These are phyloP conservation scores for Theretra japonica DNA, from an alignment of 2,888 invertebrate genomes.

Conservation along the genomic window DNA sequence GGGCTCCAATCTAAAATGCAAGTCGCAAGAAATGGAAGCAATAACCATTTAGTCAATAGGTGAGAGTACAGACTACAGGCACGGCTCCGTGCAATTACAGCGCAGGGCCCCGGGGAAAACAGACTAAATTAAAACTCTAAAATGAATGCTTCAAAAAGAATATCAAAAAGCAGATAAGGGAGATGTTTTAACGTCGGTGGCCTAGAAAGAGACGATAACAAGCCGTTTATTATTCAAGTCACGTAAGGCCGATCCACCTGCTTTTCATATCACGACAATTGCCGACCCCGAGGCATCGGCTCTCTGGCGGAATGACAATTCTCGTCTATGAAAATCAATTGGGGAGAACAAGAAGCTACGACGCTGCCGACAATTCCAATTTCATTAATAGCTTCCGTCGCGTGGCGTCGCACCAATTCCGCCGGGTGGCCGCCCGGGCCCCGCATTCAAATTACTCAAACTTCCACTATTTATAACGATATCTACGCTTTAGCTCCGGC, in stretches of 20 bases:
- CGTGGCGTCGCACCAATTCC: conserved; percentile 56
- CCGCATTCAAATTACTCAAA: conserved; percentile 37
- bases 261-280: conserved; percentile 83
- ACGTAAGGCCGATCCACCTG: conserved; percentile 78
- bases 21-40: conserved; percentile 5
- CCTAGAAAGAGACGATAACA: conserved; percentile 76
- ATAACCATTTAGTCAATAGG: conserved; percentile 11
- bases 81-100: conserved; percentile 39
- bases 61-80: background rate
- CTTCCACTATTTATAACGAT: conserved; percentile 4
- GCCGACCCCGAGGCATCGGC: conserved; percentile 74
- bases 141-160: conserved; percentile 63
- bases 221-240: conserved; percentile 77
- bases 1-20: background rate
- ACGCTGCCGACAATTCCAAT: conserved; percentile 72
- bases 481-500: background rate
- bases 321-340: conserved; percentile 81
- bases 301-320: conserved; percentile 77
- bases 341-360: conserved; percentile 67
- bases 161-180: conserved; percentile 61
- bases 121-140: conserved; percentile 62
- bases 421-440: conserved; percentile 39
- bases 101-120: conserved; percentile 45
- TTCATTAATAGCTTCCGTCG: conserved; percentile 77
- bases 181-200: conserved; percentile 72